Evolutionary conservation across 2,888 invertebrate species (phyloP).

Genomic region (Ditula angustiorana): DNA sequence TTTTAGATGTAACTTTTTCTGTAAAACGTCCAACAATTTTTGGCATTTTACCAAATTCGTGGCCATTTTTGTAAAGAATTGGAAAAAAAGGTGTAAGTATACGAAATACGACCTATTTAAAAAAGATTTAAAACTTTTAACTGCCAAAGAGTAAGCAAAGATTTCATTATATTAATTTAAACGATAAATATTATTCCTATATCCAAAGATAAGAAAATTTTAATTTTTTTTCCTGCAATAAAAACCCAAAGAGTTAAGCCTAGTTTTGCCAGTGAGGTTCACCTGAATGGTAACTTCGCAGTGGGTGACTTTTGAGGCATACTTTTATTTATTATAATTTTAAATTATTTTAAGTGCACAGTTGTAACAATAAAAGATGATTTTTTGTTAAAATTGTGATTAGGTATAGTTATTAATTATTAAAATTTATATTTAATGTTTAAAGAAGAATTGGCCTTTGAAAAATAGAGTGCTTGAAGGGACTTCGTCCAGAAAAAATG

Average conservation of each 20-base stretch:
- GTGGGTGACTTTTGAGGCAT: slow-evolving; percentile 25
- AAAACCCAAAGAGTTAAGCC: slow-evolving; percentile 42
- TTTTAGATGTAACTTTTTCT: slow-evolving; percentile 1
- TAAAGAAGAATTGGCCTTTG: slow-evolving; percentile 73
- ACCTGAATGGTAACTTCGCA: slow-evolving; percentile 14
- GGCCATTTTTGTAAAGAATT: slow-evolving; percentile 33
- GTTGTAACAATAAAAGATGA: slow-evolving; percentile 24
- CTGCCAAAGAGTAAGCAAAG: slow-evolving; percentile 67
- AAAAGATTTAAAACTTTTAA: slow-evolving; percentile 45
- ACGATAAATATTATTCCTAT: slow-evolving; percentile 54
- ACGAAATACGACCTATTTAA: slow-evolving; percentile 53
- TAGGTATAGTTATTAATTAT: slow-evolving; percentile 25
- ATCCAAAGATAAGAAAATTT: slow-evolving; percentile 61
- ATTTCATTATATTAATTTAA: slow-evolving; percentile 41
- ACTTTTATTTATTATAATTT: slow-evolving; percentile 42
- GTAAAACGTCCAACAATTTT: slow-evolving; percentile 2
- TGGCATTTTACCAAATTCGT: background rate
- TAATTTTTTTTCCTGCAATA: slow-evolving; percentile 39
- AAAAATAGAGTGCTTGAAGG: slow-evolving; percentile 76
- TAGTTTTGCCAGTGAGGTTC: slow-evolving; percentile 16
- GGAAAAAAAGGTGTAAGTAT: slow-evolving; percentile 47
- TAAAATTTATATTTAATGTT: slow-evolving; percentile 40
- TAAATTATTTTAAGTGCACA: slow-evolving; percentile 33
- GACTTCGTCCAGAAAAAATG: slow-evolving; percentile 74
- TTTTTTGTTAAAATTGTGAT: slow-evolving; percentile 35